Evolutionary conservation across 92 coral and sea anemone species (phyloP).

Genomic region (Zoanthus gigantus): DNA sequence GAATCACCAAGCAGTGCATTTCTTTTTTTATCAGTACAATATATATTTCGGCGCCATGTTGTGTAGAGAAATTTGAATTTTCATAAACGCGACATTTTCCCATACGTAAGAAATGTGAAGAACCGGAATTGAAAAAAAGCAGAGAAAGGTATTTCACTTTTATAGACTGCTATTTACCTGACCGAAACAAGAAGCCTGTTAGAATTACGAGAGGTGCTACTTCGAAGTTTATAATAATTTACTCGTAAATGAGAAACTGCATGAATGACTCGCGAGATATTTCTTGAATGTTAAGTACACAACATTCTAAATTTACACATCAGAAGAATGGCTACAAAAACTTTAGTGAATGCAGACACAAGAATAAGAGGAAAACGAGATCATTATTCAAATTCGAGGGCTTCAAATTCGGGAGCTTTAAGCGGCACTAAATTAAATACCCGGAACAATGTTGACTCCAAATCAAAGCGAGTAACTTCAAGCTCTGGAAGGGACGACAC

Average conservation of each 20-base stretch:
- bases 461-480: constrained; percentile 57
- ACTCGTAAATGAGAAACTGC: constrained; percentile 22
- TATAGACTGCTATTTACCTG: background rate
- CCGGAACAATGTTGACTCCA: constrained; percentile 64
- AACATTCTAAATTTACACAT: background rate
- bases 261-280: constrained; percentile 2
- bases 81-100: background rate
- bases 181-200: background rate
- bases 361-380: constrained; percentile 65
- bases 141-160: constrained; percentile 12
- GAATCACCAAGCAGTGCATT: constrained; percentile 16
- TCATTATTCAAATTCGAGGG: constrained; percentile 46
- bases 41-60: constrained; percentile 44
- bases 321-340: constrained; percentile 66
- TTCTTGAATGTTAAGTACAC: constrained; percentile 15
- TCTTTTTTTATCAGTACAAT: constrained; percentile 6
- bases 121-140: constrained; percentile 27
- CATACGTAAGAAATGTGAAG: constrained; percentile 16
- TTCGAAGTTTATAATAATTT: constrained; percentile 10
- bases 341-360: constrained; percentile 62
- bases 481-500: constrained; percentile 59
- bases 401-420: constrained; percentile 16
- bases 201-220: background rate
- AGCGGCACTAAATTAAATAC: constrained; percentile 19
- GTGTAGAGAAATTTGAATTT: constrained; percentile 38